Base-by-base conservation (phyloP, 2,797 vertebrate genomes). In the Catostomus latipinnis region DNA sequence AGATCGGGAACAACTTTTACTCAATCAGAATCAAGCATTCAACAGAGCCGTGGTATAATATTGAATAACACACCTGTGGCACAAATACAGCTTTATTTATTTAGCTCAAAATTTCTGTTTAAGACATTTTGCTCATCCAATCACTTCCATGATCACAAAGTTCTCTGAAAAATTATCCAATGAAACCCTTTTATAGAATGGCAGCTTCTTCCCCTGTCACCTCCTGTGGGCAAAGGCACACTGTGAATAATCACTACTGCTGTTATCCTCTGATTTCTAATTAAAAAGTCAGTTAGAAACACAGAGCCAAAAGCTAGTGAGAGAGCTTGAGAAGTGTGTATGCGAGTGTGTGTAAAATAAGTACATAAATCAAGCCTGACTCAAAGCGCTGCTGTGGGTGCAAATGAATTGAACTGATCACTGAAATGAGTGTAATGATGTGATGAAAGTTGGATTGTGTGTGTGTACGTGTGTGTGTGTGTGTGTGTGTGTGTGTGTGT, bases 251-350 rank as follows among this genome's bases (percentile, higher is more conserved):
- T 72, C 71, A 12, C 67, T 68, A 70, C 49, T 76, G 61, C 65
- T 63, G 60, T 75, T 75, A 63, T 63, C 73, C 73, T 85, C 79
- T 80, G 72, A 62, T 58, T 66, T 77, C 70, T 82, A 85, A 82
- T 80, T 85, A 80, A 82, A 81, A 80, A 74, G 78, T 84, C 69
- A 76, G 83, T 71, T 14, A 60, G 52, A 80, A 43, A 54, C 62
- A 74, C 53, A 57, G 72, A 79, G 76, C 71, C 75, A 79, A 79
- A 76, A 82, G 79, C 65, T 71, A 73, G 73, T 70, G 68, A 66
- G 63, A 77, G 57, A 67, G 78, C 61, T 65, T 71, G 56, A 45
- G 78, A 70, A 49, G 66, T 63, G 60, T 52, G 71, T 50, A 46
- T 13, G 13, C 67, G 74, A 43, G 67, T 72, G 62, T 67, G 57